Percentiles rank a stretch among this genome's conserved stretches.
Evolutionary conservation across 1,140 invertebrate genomes (phyloP).

Genomic region (Megalonaias nervosa): DNA sequence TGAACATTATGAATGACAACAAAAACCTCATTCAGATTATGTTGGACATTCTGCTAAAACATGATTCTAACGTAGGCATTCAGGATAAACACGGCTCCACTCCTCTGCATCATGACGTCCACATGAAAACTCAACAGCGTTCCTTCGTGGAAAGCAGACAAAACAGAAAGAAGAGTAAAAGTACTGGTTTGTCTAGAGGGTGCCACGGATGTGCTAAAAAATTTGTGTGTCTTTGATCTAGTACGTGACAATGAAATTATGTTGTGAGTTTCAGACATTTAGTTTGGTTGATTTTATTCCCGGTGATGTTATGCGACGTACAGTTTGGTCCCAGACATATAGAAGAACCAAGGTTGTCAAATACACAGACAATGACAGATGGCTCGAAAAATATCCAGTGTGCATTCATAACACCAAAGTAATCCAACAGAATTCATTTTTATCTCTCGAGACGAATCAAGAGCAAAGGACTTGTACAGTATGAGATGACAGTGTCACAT

Average conservation of each 20-base stretch:
- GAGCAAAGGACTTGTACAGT: background rate
- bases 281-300: background rate
- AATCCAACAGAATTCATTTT: background rate
- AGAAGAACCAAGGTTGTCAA: background rate
- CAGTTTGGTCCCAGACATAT: too few species aligned
- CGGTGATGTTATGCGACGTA: background rate
- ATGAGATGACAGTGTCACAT: background rate
- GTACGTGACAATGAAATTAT: background rate
- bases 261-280: background rate
- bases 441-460: background rate
- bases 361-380: background rate
- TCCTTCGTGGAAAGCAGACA: background rate
- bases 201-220: background rate
- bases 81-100: background rate
- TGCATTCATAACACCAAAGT: background rate
- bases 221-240: too few species aligned
- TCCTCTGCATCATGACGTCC: slow-evolving; percentile 3
- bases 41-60: too few species aligned
- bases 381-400: background rate
- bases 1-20: background rate
- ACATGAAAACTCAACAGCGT: background rate
- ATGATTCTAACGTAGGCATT: background rate
- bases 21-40: too few species aligned
- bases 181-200: background rate
- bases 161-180: background rate